phyloP scores from a whole-genome alignment of 2,888 invertebrate genomes.

The Cenopis cana region DNA sequence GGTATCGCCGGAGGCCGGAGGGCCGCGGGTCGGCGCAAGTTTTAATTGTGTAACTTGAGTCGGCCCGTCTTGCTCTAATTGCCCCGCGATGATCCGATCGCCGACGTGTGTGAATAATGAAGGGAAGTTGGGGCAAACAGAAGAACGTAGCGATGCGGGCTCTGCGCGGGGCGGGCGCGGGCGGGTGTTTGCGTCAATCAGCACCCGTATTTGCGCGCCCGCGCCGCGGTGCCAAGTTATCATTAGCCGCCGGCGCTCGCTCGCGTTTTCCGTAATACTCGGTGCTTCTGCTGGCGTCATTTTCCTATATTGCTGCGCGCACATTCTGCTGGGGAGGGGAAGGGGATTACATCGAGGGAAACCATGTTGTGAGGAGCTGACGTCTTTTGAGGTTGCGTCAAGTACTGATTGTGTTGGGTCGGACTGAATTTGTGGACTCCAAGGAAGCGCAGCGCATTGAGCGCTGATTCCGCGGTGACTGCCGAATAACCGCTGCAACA shows the following conservation, averaged over 20 bases:
- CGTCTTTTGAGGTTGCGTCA: too few species aligned
- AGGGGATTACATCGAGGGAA: background rate
- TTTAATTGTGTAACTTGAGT: constrained; percentile 1
- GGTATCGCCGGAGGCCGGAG: too few species aligned
- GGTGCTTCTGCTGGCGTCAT: background rate
- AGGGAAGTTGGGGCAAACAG: constrained; percentile 24
- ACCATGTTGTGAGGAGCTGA: background rate
- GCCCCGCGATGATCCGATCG: constrained; percentile 45
- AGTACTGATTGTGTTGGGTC: too few species aligned
- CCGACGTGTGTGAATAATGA: constrained; percentile 34
- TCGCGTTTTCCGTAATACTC: background rate
- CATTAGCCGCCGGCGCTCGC: constrained; percentile 4
- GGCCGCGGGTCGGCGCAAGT: background rate
- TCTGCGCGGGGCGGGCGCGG: background rate
- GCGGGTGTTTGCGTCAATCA: constrained; percentile 34
- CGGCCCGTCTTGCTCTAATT: constrained; percentile 51
- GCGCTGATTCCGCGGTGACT: background rate
- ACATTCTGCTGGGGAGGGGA: background rate
- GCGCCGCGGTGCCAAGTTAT: constrained; percentile 8
- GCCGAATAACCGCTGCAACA: background rate
- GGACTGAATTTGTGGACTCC: too few species aligned
- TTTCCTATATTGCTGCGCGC: background rate
- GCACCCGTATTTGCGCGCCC: constrained; percentile 33
- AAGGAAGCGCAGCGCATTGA: background rate
- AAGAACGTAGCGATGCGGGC: constrained; percentile 1